Evolutionary conservation across 53 echinoderm and acorn worm genomes (phyloP).

Genomic region (Patiria pectinifera): DNA sequence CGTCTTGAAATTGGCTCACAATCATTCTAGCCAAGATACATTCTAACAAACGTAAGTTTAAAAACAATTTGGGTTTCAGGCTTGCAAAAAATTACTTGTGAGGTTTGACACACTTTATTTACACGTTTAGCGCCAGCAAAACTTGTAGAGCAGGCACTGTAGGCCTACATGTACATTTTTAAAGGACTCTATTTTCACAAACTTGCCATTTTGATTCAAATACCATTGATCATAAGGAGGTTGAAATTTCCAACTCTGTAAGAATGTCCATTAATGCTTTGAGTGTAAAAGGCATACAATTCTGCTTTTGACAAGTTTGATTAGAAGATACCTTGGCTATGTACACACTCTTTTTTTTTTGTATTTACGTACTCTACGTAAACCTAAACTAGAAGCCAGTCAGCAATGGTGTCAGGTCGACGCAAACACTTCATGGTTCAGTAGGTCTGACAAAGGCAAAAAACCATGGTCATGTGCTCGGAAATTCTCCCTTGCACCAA

Average conservation of each 20-base stretch:
- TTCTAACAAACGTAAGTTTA: not conserved
- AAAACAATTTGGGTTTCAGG: too few relatives aligned
- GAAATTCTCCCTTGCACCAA: constrained; percentile 13
- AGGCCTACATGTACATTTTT: too few relatives aligned
- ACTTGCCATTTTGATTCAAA: too few relatives aligned
- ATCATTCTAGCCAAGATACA: constrained; percentile 1
- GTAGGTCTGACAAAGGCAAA: constrained; percentile 16
- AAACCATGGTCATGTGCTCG: not conserved
- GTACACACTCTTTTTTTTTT: not conserved
- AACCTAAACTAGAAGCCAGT: not conserved
- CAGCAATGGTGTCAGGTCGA: not conserved
- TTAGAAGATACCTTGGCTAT: constrained; percentile 43
- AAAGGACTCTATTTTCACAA: too few relatives aligned
- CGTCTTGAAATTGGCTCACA: not conserved
- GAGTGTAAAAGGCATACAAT: too few relatives aligned
- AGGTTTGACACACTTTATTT: too few relatives aligned
- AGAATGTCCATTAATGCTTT: too few relatives aligned
- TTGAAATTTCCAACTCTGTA: too few relatives aligned
- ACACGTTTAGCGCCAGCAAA: too few relatives aligned
- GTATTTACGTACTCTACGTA: constrained; percentile 51
- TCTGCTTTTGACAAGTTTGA: not conserved
- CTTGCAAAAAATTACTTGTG: too few relatives aligned
- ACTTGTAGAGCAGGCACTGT: too few relatives aligned
- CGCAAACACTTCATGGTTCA: not conserved
- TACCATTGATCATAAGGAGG: too few relatives aligned